Conservation (phyloP, 2,797 vertebrate genomes). For the Sebastes iracundus region DNA sequence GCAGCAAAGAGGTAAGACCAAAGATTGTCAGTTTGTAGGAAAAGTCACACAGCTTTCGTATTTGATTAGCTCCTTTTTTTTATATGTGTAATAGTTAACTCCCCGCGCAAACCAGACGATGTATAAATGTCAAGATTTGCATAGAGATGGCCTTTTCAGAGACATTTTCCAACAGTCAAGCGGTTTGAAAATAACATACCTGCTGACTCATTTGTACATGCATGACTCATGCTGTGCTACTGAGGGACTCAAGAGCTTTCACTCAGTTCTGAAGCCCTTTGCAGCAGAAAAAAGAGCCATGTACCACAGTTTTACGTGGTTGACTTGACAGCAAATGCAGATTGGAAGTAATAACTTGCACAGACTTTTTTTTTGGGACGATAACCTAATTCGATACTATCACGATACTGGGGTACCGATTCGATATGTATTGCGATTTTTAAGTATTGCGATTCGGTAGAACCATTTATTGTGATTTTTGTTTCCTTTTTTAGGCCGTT, state of each 20-base stretch:
- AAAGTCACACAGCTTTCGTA: neutral
- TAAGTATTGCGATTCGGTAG: too few relatives aligned
- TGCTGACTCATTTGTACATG: conserved; percentile 55
- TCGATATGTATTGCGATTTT: too few relatives aligned
- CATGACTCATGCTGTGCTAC: conserved; percentile 19
- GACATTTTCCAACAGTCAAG: conserved; percentile 1
- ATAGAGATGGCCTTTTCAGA: conserved; percentile 26
- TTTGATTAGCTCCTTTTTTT: conserved; percentile 1
- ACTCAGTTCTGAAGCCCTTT: conserved; percentile 2
- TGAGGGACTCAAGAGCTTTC: conserved; percentile 3
- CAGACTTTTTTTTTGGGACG: too few relatives aligned
- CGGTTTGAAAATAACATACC: conserved; percentile 41
- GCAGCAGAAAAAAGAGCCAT: conserved; percentile 16
- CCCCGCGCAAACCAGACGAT: neutral
- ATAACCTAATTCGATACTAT: too few relatives aligned
- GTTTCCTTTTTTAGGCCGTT: too few relatives aligned
- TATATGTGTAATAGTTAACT: neutral
- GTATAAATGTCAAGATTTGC: conserved; percentile 15
- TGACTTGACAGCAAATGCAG: too few relatives aligned
- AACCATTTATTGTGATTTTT: too few relatives aligned
- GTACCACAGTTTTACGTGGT: too few relatives aligned
- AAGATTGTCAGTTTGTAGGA: neutral
- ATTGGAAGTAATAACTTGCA: too few relatives aligned
- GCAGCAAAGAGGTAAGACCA: conserved; percentile 93
- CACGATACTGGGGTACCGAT: too few relatives aligned